A percentile compares a stretch with the other conserved stretches of the same genome.
phyloP scores from a whole-genome alignment of 1,140 invertebrate species.

The Lamellibrachia luymesi region DNA sequence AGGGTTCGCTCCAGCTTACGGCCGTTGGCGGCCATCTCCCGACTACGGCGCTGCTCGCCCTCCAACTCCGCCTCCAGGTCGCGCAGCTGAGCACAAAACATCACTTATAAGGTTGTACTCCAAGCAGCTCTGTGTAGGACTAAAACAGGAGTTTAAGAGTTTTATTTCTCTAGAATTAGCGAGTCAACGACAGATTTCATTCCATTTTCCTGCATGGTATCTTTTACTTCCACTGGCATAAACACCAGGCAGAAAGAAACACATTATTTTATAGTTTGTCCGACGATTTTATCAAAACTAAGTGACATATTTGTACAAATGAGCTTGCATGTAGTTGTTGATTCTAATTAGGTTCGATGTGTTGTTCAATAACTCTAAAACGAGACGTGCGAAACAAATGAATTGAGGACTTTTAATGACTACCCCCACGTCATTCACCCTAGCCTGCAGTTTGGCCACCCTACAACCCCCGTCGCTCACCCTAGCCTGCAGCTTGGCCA shows the following conservation, averaged over 20 bases:
- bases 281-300: too few species aligned
- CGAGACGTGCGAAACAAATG: background rate
- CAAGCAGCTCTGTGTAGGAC: background rate
- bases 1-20: constrained; percentile 52
- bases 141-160: too few species aligned
- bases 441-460: constrained; percentile 55
- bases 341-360: too few species aligned
- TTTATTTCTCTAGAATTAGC: too few species aligned
- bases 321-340: too few species aligned
- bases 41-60: constrained; percentile 49
- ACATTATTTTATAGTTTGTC: too few species aligned
- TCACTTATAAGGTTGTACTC: too few species aligned
- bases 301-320: too few species aligned
- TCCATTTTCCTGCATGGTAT: too few species aligned
- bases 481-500: constrained; percentile 55
- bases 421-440: constrained; percentile 46
- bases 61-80: constrained; percentile 56
- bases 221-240: too few species aligned
- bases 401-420: background rate
- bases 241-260: too few species aligned
- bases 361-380: background rate
- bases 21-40: constrained; percentile 46
- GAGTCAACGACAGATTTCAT: too few species aligned
- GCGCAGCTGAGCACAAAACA: constrained; percentile 40
- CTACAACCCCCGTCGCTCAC: constrained; percentile 44